Conservation (phyloP, 2,113 vertebrate species). For the Gadus macrocephalus region DNA sequence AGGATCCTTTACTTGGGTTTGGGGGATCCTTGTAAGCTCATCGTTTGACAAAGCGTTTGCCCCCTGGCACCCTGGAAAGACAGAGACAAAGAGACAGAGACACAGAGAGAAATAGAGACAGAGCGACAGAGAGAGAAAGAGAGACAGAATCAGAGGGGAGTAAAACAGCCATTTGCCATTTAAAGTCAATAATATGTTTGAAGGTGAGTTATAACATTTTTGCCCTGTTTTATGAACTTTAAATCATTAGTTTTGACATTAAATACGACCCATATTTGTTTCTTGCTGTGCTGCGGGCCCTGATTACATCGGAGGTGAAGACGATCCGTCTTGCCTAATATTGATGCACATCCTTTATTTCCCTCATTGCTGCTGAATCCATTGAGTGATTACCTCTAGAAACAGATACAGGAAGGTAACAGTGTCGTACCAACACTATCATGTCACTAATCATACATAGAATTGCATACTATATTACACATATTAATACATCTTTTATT, state of each 20-base stretch:
- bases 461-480: too few relatives aligned
- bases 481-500: background rate
- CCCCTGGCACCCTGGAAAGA: too few relatives aligned
- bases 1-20: too few relatives aligned
- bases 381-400: background rate
- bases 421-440: too few relatives aligned
- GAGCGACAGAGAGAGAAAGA: too few relatives aligned
- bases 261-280: slow-evolving; percentile 21
- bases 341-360: background rate
- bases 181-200: slow-evolving; percentile 44
- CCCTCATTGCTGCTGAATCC: background rate
- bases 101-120: too few relatives aligned
- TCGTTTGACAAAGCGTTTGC: too few relatives aligned
- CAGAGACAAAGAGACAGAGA: too few relatives aligned
- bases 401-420: background rate
- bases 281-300: slow-evolving; percentile 14
- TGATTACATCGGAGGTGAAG: background rate
- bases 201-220: slow-evolving; percentile 25
- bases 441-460: too few relatives aligned
- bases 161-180: slow-evolving; percentile 34
- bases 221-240: slow-evolving; percentile 34
- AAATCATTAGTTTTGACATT: slow-evolving; percentile 27
- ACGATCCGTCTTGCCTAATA: background rate
- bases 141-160: too few relatives aligned
- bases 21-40: too few relatives aligned